A percentile compares a stretch with the other conserved stretches of the same genome.
phyloP scores from a whole-genome alignment of 2,888 invertebrate genomes.

The Eretmocerus hayati region DNA sequence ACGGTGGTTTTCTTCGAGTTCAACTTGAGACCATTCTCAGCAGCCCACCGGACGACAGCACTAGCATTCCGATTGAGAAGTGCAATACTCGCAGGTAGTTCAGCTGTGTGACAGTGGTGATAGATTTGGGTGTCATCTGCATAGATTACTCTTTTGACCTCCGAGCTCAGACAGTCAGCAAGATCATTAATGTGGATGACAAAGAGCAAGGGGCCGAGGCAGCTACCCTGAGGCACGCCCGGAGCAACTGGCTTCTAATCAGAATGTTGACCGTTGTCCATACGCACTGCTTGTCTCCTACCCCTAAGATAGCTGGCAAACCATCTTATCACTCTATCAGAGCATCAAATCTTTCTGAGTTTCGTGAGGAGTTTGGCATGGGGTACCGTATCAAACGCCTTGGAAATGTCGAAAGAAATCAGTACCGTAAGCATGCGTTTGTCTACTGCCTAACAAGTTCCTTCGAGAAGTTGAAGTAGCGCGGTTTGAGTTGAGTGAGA shows the following conservation, averaged over 20 bases:
- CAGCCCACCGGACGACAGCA: too few species aligned
- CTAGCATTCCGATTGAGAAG: too few species aligned
- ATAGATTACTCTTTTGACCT: background rate
- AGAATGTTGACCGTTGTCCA: too few species aligned
- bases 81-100: background rate
- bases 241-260: too few species aligned
- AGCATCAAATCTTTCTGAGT: background rate
- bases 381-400: background rate
- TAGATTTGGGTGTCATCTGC: background rate
- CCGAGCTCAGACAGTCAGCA: too few species aligned
- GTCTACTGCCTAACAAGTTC: background rate
- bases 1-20: background rate
- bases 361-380: background rate
- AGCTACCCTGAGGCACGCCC: too few species aligned
- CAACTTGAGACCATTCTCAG: background rate
- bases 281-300: too few species aligned
- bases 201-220: background rate
- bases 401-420: constrained; percentile 4
- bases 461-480: background rate
- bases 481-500: constrained; percentile 2
- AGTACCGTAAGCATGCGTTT: background rate
- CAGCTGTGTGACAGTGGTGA: too few species aligned
- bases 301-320: background rate
- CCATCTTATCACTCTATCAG: background rate
- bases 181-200: too few species aligned